phyloP scores from a whole-genome alignment of 1,140 invertebrate species.

The Drosophila yakuba region DNA sequence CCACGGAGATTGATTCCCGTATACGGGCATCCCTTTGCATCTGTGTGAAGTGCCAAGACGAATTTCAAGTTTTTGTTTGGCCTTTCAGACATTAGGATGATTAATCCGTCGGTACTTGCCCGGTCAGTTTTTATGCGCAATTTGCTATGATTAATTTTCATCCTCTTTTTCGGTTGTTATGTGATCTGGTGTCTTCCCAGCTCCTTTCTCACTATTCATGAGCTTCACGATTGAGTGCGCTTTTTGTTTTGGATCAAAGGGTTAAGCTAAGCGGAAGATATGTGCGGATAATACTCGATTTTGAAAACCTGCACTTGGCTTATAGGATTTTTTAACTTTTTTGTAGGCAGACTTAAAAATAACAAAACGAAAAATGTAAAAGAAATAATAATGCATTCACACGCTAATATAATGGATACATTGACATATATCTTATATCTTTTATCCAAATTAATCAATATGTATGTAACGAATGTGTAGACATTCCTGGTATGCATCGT shows the following conservation, averaged over 20 bases:
- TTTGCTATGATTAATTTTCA: slow-evolving; percentile 78
- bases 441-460: too few species aligned
- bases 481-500: neutral
- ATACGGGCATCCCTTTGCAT: slow-evolving; percentile 20
- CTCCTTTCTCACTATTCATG: slow-evolving; percentile 55
- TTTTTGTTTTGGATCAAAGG: slow-evolving; percentile 35
- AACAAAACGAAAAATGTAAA: too few species aligned
- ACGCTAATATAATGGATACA: too few species aligned
- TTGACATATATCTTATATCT: too few species aligned
- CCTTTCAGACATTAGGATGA: slow-evolving; percentile 58
- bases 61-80: slow-evolving; percentile 75
- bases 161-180: slow-evolving; percentile 35
- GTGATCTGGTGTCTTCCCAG: slow-evolving; percentile 41
- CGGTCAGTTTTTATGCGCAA: slow-evolving; percentile 77
- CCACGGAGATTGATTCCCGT: slow-evolving; percentile 6
- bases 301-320: neutral
- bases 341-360: neutral
- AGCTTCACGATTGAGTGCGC: slow-evolving; percentile 61
- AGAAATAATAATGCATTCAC: too few species aligned
- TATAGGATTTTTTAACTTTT: neutral
- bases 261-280: slow-evolving; percentile 38
- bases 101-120: slow-evolving; percentile 65
- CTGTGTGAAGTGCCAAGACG: slow-evolving; percentile 72
- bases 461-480: too few species aligned
- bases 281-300: slow-evolving; percentile 4